A percentile compares a stretch with the other conserved stretches of the same genome.
These are phyloP conservation scores for Salmo trutta DNA, from an alignment of 2,797 vertebrate genomes.

Conservation along the genomic window DNA sequence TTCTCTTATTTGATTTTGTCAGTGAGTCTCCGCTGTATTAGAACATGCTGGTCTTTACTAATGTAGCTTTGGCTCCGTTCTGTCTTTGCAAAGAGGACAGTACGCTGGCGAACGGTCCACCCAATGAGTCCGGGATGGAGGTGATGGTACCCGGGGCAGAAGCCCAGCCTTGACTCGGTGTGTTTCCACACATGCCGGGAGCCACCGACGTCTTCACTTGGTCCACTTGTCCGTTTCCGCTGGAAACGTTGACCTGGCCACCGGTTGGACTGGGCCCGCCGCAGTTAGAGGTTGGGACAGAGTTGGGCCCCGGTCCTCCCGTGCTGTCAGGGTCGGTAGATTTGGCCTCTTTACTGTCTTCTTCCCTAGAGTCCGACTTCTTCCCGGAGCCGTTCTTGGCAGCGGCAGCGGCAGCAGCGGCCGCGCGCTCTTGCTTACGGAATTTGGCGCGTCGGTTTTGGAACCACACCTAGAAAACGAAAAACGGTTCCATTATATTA, in stretches of 20 bases:
- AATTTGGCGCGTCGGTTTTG: constrained; percentile 97
- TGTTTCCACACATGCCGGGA: constrained; percentile 80
- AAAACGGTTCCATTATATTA: neutral
- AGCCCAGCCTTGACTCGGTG: constrained; percentile 90
- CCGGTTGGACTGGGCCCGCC: constrained; percentile 81
- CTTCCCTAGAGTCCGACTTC: constrained; percentile 89
- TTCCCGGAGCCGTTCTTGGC: constrained; percentile 91
- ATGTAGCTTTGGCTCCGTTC: constrained; percentile 93
- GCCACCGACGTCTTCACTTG: constrained; percentile 80
- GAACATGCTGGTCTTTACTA: constrained; percentile 98
- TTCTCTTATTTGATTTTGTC: constrained; percentile 21
- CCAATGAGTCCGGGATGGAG: constrained; percentile 96
- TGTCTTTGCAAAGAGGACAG: constrained; percentile 97
- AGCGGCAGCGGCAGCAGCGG: constrained; percentile 89
- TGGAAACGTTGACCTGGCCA: constrained; percentile 76
- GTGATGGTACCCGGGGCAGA: constrained; percentile 89
- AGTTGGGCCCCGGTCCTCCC: constrained; percentile 88
- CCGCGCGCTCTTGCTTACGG: constrained; percentile 94
- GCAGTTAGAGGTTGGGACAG: constrained; percentile 75
- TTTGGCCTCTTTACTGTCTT: constrained; percentile 93
- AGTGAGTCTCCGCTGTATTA: constrained; percentile 65
- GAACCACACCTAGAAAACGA: constrained; percentile 86
- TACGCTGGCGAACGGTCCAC: constrained; percentile 95
- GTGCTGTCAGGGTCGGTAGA: constrained; percentile 96
- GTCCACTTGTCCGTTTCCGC: constrained; percentile 79